Evolutionary conservation across 1,140 invertebrate genomes (phyloP).

Genomic region (Bombyx mandarina): DNA sequence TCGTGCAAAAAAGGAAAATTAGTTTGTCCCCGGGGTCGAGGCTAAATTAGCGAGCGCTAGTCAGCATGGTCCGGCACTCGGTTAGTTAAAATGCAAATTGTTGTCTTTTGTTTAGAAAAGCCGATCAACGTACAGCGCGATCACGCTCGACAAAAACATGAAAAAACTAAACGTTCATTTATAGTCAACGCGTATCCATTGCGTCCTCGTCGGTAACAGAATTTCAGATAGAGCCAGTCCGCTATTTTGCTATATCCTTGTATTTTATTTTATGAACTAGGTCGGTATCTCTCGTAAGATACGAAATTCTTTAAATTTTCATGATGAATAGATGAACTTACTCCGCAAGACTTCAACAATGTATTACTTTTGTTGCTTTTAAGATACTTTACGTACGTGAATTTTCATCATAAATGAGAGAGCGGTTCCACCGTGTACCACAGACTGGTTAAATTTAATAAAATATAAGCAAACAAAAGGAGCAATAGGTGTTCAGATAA

Average conservation of each 20-base stretch:
- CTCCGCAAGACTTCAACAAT: too few species aligned
- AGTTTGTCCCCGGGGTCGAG: slow-evolving; percentile 30
- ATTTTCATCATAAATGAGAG: too few species aligned
- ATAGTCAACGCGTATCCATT: slow-evolving; percentile 33
- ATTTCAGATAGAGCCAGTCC: neutral
- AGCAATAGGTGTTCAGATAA: too few species aligned
- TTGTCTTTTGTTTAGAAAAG: slow-evolving; percentile 50
- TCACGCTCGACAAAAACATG: slow-evolving; percentile 16
- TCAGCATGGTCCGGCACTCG: slow-evolving; percentile 43
- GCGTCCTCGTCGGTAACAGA: neutral
- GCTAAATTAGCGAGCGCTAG: slow-evolving; percentile 34
- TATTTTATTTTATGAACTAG: neutral
- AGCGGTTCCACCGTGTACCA: neutral
- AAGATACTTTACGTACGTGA: too few species aligned
- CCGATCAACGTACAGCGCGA: slow-evolving; percentile 26
- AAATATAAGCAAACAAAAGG: neutral
- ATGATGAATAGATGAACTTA: too few species aligned
- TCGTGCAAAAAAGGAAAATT: slow-evolving; percentile 33
- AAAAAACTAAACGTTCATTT: slow-evolving; percentile 59
- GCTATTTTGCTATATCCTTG: neutral
- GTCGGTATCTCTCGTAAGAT: too few species aligned
- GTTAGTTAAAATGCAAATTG: slow-evolving; percentile 66
- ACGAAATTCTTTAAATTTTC: too few species aligned
- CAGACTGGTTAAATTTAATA: slow-evolving; percentile 1
- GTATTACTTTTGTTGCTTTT: too few species aligned